phyloP scores from a whole-genome alignment of 2,888 invertebrate species.

The Meta bourneti region DNA sequence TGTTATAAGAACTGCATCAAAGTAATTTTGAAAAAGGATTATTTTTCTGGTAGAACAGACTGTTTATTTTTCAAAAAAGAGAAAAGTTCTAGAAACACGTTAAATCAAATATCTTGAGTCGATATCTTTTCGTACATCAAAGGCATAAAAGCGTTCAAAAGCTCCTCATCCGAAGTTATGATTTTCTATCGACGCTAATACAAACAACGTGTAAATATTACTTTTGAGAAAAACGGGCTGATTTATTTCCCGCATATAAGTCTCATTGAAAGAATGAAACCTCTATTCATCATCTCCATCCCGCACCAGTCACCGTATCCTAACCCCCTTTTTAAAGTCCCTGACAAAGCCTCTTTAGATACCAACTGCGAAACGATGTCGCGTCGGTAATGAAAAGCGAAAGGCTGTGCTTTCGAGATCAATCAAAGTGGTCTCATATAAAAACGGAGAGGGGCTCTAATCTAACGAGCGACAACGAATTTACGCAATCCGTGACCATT shows the following conservation, averaged over 20 bases:
- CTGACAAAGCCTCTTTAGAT: slow-evolving; percentile 24
- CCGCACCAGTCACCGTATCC: neutral
- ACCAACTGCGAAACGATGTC: slow-evolving; percentile 8
- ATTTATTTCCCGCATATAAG: neutral
- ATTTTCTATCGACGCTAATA: neutral
- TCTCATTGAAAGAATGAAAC: neutral
- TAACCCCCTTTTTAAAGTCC: neutral
- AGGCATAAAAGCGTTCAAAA: neutral
- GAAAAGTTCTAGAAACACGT: no score
- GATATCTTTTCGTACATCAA: neutral
- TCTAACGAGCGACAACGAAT: slow-evolving; percentile 71
- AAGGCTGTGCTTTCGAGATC: slow-evolving; percentile 65
- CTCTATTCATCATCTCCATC: slow-evolving; percentile 10
- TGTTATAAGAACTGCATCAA: no score
- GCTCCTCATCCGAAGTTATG: neutral
- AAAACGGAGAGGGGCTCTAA: slow-evolving; percentile 46
- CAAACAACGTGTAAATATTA: slow-evolving; percentile 15
- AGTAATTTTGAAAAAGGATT: no score
- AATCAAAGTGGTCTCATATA: slow-evolving; percentile 60
- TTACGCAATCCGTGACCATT: slow-evolving; percentile 75
- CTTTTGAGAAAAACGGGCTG: neutral
- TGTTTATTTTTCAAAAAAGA: no score
- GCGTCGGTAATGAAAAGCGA: slow-evolving; percentile 71
- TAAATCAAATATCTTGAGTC: no score
- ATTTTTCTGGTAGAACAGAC: no score